Evolutionary conservation across 2,113 vertebrate species (phyloP).

Genomic region (Gymnogyps californianus): DNA sequence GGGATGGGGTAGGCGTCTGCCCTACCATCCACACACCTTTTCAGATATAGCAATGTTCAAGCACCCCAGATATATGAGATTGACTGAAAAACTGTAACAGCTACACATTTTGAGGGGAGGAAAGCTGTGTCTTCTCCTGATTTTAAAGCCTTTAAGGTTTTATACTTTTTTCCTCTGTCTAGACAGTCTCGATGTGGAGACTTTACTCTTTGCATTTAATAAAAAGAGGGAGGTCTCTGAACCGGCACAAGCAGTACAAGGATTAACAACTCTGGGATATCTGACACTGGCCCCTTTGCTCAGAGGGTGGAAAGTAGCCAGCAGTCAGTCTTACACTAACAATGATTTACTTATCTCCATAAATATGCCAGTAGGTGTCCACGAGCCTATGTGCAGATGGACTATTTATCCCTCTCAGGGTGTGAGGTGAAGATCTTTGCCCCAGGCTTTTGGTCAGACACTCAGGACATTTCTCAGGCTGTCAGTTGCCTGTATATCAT

Average conservation of each 20-base stretch:
- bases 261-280: background rate
- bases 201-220: background rate
- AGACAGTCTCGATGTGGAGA: background rate
- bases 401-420: background rate
- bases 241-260: background rate
- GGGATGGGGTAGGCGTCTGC: background rate
- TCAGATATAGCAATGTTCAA: background rate
- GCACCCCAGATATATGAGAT: background rate
- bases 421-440: background rate
- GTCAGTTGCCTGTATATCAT: background rate
- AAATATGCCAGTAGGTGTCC: background rate
- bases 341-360: background rate
- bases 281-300: background rate
- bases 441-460: background rate
- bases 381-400: background rate
- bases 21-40: background rate
- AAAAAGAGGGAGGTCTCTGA: background rate
- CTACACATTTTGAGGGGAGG: background rate
- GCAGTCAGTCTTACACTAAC: background rate
- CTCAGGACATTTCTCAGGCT: background rate
- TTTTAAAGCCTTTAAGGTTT: background rate
- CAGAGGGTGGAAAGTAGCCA: background rate
- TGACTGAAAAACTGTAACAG: background rate
- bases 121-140: background rate
- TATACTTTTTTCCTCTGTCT: background rate